Percentiles rank a stretch among this genome's conserved stretches.
These are phyloP conservation scores for Hippolais icterina DNA, from an alignment of 2,113 vertebrate genomes.

Conservation along the genomic window DNA sequence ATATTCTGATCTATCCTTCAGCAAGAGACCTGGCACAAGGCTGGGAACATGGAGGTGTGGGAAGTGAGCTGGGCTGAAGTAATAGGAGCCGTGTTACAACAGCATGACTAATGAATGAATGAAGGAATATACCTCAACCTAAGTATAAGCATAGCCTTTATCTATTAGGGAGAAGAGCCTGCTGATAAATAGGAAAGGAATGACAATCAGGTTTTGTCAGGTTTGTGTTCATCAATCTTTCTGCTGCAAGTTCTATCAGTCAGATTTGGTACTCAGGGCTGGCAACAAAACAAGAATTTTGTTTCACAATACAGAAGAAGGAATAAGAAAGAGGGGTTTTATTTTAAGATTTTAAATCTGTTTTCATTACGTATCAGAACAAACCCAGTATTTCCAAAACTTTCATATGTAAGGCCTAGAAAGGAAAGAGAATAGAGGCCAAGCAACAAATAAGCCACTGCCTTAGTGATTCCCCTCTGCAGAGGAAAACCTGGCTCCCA, in stretches of 20 bases:
- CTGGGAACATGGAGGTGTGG: not conserved
- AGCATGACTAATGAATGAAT: not conserved
- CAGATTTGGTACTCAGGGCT: not conserved
- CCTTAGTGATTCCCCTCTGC: not conserved
- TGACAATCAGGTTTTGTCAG: slow-evolving; percentile 48
- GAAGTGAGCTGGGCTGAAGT: not conserved
- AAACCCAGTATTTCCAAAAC: not conserved
- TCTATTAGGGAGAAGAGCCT: slow-evolving; percentile 24
- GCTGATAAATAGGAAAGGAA: slow-evolving; percentile 36
- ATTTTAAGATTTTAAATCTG: not conserved
- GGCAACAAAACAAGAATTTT: not conserved
- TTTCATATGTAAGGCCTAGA: not conserved
- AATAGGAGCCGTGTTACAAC: not conserved
- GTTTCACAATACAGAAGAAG: not conserved
- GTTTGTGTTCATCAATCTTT: slow-evolving; percentile 45
- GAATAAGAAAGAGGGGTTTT: not conserved
- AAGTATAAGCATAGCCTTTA: not conserved
- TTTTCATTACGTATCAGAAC: not conserved
- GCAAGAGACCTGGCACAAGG: not conserved
- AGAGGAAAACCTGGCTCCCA: not conserved
- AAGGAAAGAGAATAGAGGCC: not conserved
- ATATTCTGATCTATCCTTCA: not conserved
- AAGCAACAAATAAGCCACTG: not conserved
- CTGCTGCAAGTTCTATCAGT: slow-evolving; percentile 33
- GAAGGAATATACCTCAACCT: slow-evolving; percentile 21